Evolutionary conservation across 2,888 invertebrate species (phyloP), one percentile per base, ranked within the genome.

Genomic region (Melinaea menophilus): DNA sequence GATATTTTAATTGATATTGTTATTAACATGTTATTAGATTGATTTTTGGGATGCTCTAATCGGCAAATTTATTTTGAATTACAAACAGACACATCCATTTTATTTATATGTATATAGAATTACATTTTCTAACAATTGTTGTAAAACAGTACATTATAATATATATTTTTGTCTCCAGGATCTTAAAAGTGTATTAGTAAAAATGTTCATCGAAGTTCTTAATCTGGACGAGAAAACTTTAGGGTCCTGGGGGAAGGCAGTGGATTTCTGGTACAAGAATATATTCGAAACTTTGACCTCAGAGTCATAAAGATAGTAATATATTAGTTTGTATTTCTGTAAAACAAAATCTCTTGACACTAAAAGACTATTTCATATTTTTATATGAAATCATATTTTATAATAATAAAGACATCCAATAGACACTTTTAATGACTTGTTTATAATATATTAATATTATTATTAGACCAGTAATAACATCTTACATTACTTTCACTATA

Each of bases 261-360:
- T 86, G 1, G 75, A 72, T 7, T 86, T 85, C 69, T 80, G 83
- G 64, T 85, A 82, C 65, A 74, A 75, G 54, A 75, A 82, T 55
- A 75, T 86, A 41, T 81, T 82, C 59, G 64, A 73, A 37, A 74
- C 68, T 56, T 56, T 69, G 54, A 60, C 47, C 45, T 4, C 46
- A 9, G 47, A 47, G 35, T 13, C 34, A 5, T 47, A 12, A 48
- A 12, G 33, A 9, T 41, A 41, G 9, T 35, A 12, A 34, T n/a
- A 56, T 45, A 22, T 31, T 22, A 22, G 31, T 5, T 56, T 13
- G 37, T 56, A 56, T 37, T 41, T 37, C 37, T 13, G n/a, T 12
- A 37, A 55, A 34, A 55, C 13, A 11, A 5, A 55, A 35, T 35
- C 13, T 48, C 12, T 22, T 22, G 22, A 37, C 37, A 4, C 4